phyloP scores from a whole-genome alignment of 2,797 vertebrate genomes.

The Rhinella marina region DNA sequence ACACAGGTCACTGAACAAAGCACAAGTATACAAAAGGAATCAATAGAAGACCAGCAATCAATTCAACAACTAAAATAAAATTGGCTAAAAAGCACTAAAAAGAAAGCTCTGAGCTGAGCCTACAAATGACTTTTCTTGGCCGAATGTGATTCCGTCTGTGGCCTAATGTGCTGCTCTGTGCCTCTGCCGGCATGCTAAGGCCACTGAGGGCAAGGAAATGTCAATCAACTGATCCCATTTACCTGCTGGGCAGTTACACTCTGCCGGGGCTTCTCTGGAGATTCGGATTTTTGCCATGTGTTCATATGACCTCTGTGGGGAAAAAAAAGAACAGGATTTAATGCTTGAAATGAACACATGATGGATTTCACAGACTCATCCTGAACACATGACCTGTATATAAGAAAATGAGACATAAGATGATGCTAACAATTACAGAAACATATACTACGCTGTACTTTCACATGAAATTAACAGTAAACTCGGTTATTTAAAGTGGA shows the following conservation, averaged over 20 bases:
- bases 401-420: not conserved
- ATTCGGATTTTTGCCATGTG: conserved; percentile 88
- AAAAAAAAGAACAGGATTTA: conserved; percentile 39
- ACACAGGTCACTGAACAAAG: no score
- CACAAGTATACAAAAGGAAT: not conserved
- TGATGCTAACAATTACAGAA: not conserved
- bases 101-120: not conserved
- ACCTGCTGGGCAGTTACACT: conserved; percentile 98
- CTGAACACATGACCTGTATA: conserved; percentile 1
- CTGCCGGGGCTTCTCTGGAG: conserved; percentile 82
- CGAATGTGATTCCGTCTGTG: not conserved
- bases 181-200: not conserved
- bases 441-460: not conserved
- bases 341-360: conserved; percentile 33
- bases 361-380: conserved; percentile 45
- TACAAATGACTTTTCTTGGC: conserved; percentile 19
- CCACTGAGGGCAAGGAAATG: conserved; percentile 27
- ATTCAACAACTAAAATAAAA: not conserved
- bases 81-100: not conserved
- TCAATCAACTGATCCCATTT: conserved; percentile 66
- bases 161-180: conserved; percentile 7
- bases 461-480: not conserved
- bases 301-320: conserved; percentile 88
- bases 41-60: not conserved
- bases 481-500: no score